These are phyloP conservation scores for Noctua pronuba DNA, from an alignment of 2,888 invertebrate genomes.

Conservation along the genomic window DNA sequence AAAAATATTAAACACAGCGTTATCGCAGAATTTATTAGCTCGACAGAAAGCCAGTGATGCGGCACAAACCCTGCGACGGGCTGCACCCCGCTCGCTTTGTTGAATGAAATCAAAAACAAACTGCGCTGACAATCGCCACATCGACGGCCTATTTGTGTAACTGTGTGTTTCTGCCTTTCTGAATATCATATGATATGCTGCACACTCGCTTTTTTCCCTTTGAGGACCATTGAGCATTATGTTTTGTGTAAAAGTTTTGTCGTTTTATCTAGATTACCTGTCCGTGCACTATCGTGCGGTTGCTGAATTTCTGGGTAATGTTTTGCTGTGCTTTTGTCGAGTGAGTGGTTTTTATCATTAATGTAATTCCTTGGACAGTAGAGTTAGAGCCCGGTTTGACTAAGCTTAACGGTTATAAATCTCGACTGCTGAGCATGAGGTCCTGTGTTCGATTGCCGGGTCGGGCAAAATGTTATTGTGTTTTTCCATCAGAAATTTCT, in stretches of 20 bases:
- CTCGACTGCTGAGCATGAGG: no score
- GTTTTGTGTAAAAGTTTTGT: slow-evolving; percentile 45
- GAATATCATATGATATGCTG: slow-evolving; percentile 52
- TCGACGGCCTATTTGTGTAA: slow-evolving; percentile 66
- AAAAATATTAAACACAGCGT: slow-evolving; percentile 51
- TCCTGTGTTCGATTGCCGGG: no score
- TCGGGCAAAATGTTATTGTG: no score
- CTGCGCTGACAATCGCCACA: slow-evolving; percentile 73
- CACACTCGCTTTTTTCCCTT: slow-evolving; percentile 52
- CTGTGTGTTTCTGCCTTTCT: slow-evolving; percentile 49
- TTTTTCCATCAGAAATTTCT: no score
- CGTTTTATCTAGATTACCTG: slow-evolving; percentile 26
- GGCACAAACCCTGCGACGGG: slow-evolving; percentile 80
- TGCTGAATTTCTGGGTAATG: not conserved
- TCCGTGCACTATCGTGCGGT: slow-evolving; percentile 4
- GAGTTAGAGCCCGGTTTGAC: not conserved
- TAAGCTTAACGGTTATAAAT: not conserved
- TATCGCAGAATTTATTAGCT: slow-evolving; percentile 66
- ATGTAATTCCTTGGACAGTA: not conserved
- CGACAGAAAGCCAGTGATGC: slow-evolving; percentile 74
- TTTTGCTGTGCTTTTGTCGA: not conserved
- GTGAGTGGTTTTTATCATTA: slow-evolving; percentile 4
- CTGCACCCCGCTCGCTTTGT: slow-evolving; percentile 79
- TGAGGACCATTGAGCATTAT: slow-evolving; percentile 49
- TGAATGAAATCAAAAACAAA: slow-evolving; percentile 84